A percentile compares a stretch with the other conserved stretches of the same genome.
Evolutionary conservation across 2,888 invertebrate species (phyloP).

Genomic region (Drosophila hamatofila): DNA sequence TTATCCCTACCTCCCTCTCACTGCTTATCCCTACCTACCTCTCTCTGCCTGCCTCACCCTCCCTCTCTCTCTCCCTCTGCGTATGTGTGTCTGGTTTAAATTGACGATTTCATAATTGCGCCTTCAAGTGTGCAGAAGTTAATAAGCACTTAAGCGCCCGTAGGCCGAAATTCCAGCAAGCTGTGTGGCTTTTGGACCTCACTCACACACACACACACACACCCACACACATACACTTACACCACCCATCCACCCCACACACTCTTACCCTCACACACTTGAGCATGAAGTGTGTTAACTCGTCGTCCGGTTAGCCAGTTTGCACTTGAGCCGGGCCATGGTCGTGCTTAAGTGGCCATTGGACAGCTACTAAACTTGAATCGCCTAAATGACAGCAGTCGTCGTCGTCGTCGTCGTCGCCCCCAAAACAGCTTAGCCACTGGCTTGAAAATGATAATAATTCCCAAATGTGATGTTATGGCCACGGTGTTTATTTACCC

Average conservation of each 20-base stretch:
- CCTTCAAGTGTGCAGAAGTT: conserved; percentile 76
- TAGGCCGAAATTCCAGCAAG: conserved; percentile 28
- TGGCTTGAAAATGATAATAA: conserved; percentile 31
- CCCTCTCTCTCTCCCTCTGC: neutral
- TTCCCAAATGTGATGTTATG: conserved; percentile 31
- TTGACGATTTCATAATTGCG: conserved; percentile 81
- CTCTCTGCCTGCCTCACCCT: neutral
- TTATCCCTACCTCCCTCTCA: too few species aligned
- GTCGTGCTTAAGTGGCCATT: conserved; percentile 49
- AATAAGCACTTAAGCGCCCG: conserved; percentile 75
- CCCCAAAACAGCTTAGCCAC: conserved; percentile 33
- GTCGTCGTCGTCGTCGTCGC: too few species aligned
- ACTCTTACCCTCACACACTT: neutral
- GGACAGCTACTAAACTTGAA: conserved; percentile 28
- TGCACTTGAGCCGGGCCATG: conserved; percentile 34
- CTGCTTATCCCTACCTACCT: too few species aligned
- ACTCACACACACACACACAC: neutral
- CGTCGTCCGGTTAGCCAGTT: conserved; percentile 30
- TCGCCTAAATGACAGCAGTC: conserved; percentile 31
- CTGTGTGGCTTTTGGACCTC: conserved; percentile 33
- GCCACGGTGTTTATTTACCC: conserved; percentile 15
- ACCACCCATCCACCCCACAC: too few species aligned
- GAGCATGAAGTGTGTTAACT: conserved; percentile 39
- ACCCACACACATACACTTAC: neutral
- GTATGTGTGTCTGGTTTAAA: conserved; percentile 69